A percentile compares a stretch with the other conserved stretches of the same genome.
Evolutionary conservation across 2,888 invertebrate genomes (phyloP).

Genomic region (Lepas anatifera): DNA sequence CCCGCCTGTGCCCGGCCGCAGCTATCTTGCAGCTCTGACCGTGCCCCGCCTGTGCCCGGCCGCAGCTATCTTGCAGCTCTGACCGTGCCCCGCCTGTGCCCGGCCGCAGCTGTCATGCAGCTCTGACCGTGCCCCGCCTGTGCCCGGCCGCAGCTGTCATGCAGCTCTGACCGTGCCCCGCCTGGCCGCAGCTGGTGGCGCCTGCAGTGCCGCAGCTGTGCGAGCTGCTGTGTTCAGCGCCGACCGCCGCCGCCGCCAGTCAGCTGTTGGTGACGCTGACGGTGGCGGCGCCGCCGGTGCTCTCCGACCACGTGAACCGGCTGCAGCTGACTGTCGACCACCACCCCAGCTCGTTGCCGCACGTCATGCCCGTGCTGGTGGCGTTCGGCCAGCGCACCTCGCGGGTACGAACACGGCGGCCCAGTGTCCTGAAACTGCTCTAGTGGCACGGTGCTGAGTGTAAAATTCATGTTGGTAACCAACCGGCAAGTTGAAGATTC

Average conservation of each 20-base stretch:
- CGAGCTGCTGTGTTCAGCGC: constrained; percentile 52
- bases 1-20: no score
- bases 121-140: constrained; percentile 67
- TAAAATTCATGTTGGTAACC: no score
- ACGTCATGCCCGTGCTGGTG: constrained; percentile 3
- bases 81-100: no score
- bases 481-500: no score
- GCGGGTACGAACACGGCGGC: no score
- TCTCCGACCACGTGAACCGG: constrained; percentile 53
- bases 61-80: no score
- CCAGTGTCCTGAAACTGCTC: no score
- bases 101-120: constrained; percentile 49
- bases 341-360: constrained; percentile 4
- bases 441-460: no score
- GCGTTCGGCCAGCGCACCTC: neutral
- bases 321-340: constrained; percentile 5
- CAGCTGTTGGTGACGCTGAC: constrained; percentile 64
- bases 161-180: no score
- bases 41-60: no score
- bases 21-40: no score
- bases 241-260: constrained; percentile 50
- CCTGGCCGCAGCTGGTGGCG: constrained; percentile 49
- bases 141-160: constrained; percentile 32
- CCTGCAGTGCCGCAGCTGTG: constrained; percentile 69
- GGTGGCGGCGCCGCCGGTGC: constrained; percentile 51